Percentiles rank a stretch among this genome's conserved stretches.
Evolutionary conservation across 2,888 invertebrate genomes (phyloP).

Genomic region (Cantharis rustica): DNA sequence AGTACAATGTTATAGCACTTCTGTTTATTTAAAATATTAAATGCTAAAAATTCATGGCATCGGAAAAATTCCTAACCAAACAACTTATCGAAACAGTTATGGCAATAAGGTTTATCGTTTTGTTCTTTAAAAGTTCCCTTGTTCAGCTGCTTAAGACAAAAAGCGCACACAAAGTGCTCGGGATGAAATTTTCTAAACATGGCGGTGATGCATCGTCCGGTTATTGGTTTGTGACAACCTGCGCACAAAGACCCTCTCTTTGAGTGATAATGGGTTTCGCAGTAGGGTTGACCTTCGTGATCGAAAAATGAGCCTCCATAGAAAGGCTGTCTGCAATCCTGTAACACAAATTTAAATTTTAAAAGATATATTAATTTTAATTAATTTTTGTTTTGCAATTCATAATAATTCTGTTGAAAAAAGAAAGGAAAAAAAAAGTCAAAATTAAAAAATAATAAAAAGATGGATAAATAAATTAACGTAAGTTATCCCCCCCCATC

Average conservation of each 20-base stretch:
- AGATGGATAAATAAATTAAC: too few species aligned
- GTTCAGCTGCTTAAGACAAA: conserved; percentile 96
- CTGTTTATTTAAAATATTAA: not conserved
- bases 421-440: too few species aligned
- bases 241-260: conserved; percentile 97
- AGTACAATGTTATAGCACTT: not conserved
- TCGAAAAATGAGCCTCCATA: conserved; percentile 98
- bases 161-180: conserved; percentile 99
- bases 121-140: conserved; percentile 99
- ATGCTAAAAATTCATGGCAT: not conserved
- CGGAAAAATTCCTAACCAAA: conserved; percentile 70
- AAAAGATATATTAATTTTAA: not conserved
- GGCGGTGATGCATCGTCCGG: conserved; percentile 97
- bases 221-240: conserved; percentile 96
- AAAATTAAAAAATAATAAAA: too few species aligned
- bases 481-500: too few species aligned
- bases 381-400: too few species aligned
- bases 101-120: conserved; percentile 98
- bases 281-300: conserved; percentile 96
- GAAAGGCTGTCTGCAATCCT: conserved; percentile 98
- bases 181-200: conserved; percentile 99
- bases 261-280: conserved; percentile 98
- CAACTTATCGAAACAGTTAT: conserved; percentile 95
- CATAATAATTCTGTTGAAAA: too few species aligned
- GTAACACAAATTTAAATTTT: conserved; percentile 48